Evolutionary conservation across 2,113 vertebrate species (phyloP).

Genomic region (Neolamprologus fasciatus): DNA sequence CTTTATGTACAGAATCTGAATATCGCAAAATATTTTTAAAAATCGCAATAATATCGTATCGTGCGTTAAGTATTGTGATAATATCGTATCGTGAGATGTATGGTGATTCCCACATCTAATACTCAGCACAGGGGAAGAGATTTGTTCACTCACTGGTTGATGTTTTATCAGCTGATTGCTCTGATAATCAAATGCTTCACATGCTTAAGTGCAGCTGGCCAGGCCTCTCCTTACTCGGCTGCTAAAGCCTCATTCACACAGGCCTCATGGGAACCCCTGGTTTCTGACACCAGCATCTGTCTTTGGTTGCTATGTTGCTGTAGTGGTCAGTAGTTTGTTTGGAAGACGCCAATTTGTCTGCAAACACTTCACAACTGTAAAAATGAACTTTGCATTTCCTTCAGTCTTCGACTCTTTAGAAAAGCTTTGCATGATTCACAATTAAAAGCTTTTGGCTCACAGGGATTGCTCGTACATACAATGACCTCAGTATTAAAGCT

Average conservation of each 20-base stretch:
- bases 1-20: too few relatives aligned
- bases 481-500: neutral
- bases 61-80: too few relatives aligned
- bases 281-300: neutral
- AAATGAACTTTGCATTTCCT: neutral
- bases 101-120: too few relatives aligned
- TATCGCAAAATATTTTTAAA: too few relatives aligned
- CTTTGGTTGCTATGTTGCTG: neutral
- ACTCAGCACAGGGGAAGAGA: neutral
- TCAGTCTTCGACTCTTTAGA: neutral
- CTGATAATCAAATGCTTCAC: neutral
- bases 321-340: accelerated
- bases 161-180: neutral
- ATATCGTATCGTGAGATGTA: too few relatives aligned
- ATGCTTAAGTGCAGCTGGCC: neutral
- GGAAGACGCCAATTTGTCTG: neutral
- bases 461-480: neutral
- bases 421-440: neutral
- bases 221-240: neutral
- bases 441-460: neutral
- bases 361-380: neutral
- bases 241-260: neutral
- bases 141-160: accelerated
- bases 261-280: neutral
- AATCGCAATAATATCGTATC: too few relatives aligned